phyloP scores from a whole-genome alignment of 2,797 vertebrate genomes.

The Psittacula echo region DNA sequence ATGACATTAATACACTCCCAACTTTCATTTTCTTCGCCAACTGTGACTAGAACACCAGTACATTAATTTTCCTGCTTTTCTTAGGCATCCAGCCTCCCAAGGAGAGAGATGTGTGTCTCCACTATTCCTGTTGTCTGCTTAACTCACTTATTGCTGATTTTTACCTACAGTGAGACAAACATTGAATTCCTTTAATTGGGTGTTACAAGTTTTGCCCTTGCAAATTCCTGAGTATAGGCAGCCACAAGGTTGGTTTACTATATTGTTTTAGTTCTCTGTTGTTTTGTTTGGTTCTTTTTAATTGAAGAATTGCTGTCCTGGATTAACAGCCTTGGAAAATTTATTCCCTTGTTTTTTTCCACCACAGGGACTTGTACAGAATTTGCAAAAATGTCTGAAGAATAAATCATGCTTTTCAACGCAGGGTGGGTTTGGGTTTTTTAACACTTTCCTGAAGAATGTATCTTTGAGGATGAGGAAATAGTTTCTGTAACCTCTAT shows the following conservation, averaged over 20 bases:
- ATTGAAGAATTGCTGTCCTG: conserved; percentile 9
- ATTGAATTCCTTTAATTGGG: conserved; percentile 52
- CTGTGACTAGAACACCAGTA: not conserved
- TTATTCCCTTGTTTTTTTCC: not conserved
- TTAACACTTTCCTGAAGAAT: not conserved
- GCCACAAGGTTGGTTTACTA: not conserved
- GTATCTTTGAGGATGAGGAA: not conserved
- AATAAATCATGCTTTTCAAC: conserved; percentile 14
- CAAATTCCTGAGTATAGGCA: conserved; percentile 5
- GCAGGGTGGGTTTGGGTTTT: accelerated
- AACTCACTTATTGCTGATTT: conserved; percentile 48
- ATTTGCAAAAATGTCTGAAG: conserved; percentile 19
- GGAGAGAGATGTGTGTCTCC: not conserved
- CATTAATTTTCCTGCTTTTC: not conserved
- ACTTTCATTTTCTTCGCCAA: conserved; percentile 35
- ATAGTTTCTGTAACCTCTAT: not conserved
- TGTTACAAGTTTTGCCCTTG: conserved; percentile 8
- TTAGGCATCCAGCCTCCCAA: not conserved
- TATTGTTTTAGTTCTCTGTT: not conserved
- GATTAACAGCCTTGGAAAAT: not conserved
- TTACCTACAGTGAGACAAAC: conserved; percentile 42
- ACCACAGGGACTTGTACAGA: not conserved
- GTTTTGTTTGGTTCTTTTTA: conserved; percentile 11
- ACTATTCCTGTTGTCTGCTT: not conserved
- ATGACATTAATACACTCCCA: conserved; percentile 40